Base-by-base conservation (phyloP, 1,140 invertebrate species). In the Laupala kohalensis region DNA sequence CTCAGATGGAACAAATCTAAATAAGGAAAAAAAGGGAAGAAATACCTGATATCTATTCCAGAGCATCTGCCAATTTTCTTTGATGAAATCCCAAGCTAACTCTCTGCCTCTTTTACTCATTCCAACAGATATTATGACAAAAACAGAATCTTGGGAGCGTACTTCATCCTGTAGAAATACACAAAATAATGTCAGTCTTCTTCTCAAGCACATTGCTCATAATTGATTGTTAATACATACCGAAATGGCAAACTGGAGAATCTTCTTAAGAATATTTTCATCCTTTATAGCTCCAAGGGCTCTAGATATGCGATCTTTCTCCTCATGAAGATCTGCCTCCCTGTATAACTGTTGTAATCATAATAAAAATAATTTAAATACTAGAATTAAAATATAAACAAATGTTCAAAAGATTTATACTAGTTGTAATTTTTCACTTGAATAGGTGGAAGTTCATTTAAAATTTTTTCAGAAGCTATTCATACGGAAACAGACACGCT, bases 221-320 rank as follows among this genome's bases (percentile, higher is more conserved):
- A 53, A 25, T 67, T 67, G 25, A 71, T 71, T 67, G n/a, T 23
- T 25, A 67, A 19, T 28, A 84, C 88, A 84, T 78, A 92, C 91
- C 76, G 92, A 93, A 80, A 97, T 86, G 4, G 94, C 88, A 81
- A 97, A 97, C 30, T 96, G 85, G 0, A 98, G 82, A n/a, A 95
- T 91, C 76, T 88, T 86, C 6, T 85, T 83, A 63, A 97, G 83
- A 25, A 95, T 80, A 26, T 83, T 82, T 3, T 86, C 81, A 78
- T 95, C 87, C 65, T 85, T 86, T 24, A 91, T 86, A 53, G 89
- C 86, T 26, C 94, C 94, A 24, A 98, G 84, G 0, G 92, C 86
- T 64, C 90, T 82, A 25, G 91, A 86, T 74, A 97, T 92, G 76
- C 95, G 86, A 77, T 95, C 90, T 79, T 96, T 96, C 78, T 98